Evolutionary conservation across 2,888 invertebrate genomes (phyloP), one percentile per base, ranked within the genome.

Genomic region (Drosophila monieri): DNA sequence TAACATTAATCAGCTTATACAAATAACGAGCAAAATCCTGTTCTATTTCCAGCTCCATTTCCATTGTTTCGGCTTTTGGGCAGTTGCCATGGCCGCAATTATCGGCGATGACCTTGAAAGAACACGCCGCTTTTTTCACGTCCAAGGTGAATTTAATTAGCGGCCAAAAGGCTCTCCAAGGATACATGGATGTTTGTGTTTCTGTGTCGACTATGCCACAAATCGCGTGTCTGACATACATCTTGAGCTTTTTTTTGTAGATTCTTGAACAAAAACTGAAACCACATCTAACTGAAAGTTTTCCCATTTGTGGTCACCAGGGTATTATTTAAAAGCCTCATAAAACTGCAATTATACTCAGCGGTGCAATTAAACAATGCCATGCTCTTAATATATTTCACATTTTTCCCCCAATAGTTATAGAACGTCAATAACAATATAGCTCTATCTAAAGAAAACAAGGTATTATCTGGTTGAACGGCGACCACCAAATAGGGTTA

Each of bases 141-240:
- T 53, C 32, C 77, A 88, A 88, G 86, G 89, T 75, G 49, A 75
- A 72, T 71, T 73, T 89, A 87, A 88, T 88, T 90, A 90, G 73
- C 81, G 55, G 59, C 57, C 69, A 54, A 67, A 78, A 53, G 54
- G 44, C 58, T 51, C 47, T 48, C 48, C 56, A 73, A 62, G 66
- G 78, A 67, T 53, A 55, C 39, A 30, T 43, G 35, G 30, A 25
- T 53, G 48, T 56, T 37, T 56, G 18, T 59, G 18, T 46, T 30
- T 52, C 10, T 44, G 21, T 53, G 48, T 27, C 44, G 49, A 52
- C 48, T 46, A 56, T 37, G 46, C 46, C 56, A 71, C 46, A 64
- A 78, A 86, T 81, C 88, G 81, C 81, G 81, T 81, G 81, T 27
- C 65, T 55, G 53, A 39, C 52, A 54, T 52, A 51, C 67, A 60